Evolutionary conservation across 2,888 invertebrate genomes (phyloP), one percentile per base, ranked within the genome.

Genomic region (Mythimna impura): DNA sequence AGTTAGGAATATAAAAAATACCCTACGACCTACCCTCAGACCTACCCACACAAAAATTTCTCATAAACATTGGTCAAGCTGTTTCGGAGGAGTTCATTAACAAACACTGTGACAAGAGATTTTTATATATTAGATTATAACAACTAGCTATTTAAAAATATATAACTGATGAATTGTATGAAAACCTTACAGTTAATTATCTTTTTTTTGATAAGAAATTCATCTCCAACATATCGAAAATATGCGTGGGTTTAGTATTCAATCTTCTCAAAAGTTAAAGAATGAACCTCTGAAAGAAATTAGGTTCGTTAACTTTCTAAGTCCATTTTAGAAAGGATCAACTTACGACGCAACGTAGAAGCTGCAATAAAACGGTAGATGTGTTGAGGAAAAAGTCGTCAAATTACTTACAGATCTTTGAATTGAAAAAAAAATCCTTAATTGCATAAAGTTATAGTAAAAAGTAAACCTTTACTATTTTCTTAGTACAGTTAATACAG

Each of bases 221-320:
- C 6, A 40, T 66, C 62, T 54, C 0, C 12, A 8, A 66, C 69
- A 76, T 62, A 54, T 69, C 20, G 54, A 14, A 20, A 62, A 50
- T 75, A 50, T 63, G 22, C 57, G 65, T 78, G 17, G 62, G 65
- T 43, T n/a, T 22, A 50, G 54, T 66, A 36, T 36, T 54, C 63
- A 20, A 62, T 7, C 10, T 14, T 55, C 10, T 40, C 54, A 69
- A 76, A 78, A 50, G 76, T 52, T 63, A 61, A 30, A 17, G 30
- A 25, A 8, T 20, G 25, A 30, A 52, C 8, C 10, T 34, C 17
- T 50, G 25, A 4, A 40, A 64, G 12, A 66, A 71, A 78, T 61
- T 60, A 43, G 30, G 34, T 47, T 71, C 12, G 52, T 70, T 78
- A 64, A 17, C 2, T 63, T 6, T 63, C 3, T 34, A 36, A 12